A percentile compares a stretch with the other conserved stretches of the same genome.
phyloP scores from a whole-genome alignment of 2,113 vertebrate species.

The Ciconia boyciana region DNA sequence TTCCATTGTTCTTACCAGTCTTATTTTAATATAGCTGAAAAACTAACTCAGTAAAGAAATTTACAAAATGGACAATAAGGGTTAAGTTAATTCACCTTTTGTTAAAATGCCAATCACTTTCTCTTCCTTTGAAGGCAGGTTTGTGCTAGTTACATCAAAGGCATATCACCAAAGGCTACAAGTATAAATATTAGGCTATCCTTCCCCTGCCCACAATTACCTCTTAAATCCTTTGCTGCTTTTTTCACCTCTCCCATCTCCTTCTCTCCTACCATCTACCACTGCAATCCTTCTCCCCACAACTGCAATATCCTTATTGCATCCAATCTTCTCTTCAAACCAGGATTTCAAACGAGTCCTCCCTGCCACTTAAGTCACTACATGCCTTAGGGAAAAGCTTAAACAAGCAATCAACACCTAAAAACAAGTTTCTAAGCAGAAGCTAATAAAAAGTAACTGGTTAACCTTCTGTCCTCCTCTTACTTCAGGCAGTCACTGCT shows the following conservation, averaged over 20 bases:
- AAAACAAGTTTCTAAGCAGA: neutral
- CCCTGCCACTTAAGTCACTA: neutral
- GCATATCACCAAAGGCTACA: neutral
- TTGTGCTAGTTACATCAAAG: neutral
- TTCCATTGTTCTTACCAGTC: neutral
- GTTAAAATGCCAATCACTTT: neutral
- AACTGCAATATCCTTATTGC: neutral
- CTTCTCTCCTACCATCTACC: neutral
- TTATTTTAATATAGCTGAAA: neutral
- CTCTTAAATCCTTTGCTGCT: neutral
- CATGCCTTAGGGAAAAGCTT: neutral
- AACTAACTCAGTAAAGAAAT: neutral
- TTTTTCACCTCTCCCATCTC: neutral
- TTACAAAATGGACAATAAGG: neutral
- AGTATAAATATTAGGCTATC: neutral
- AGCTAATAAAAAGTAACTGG: neutral
- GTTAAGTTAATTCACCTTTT: neutral
- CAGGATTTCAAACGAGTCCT: neutral
- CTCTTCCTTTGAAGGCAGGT: neutral
- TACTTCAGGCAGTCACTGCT: neutral
- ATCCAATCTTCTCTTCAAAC: neutral
- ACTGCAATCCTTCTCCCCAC: neutral
- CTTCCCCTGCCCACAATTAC: neutral
- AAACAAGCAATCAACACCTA: neutral
- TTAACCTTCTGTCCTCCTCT: neutral